Base-by-base conservation (phyloP, 2,797 vertebrate genomes). In the Smutsia gigantea region DNA sequence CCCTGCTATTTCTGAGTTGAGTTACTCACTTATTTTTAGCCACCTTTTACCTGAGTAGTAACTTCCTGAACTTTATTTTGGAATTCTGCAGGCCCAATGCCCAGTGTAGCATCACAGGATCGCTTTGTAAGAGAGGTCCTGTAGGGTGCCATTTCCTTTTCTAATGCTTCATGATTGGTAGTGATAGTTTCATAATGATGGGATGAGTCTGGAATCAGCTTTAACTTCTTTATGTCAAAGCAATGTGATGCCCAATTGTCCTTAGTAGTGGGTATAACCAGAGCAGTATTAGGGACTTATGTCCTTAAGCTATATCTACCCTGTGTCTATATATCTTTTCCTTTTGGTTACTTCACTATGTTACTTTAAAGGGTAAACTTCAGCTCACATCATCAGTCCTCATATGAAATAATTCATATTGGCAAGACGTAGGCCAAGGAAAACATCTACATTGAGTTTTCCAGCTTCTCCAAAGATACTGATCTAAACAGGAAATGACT, bases 401-500 rank as follows among this genome's bases (percentile, higher is more conserved):
- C 21, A 72, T 57, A 49, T 74, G 59, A 92, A 90, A 66, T 84
- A 39, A 37, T 64, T 93, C 79, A 14, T 69, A 46, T 57, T 61
- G 27, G 37, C 42, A 85, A 94, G 63, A 13, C 23, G 13, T 14
- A 63, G 25, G 31, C 49, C 71, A 39, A 74, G 55, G 84, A 57
- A 82, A 82, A 86, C 59, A 85, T 82, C 77, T 81, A 51, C 55
- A 6, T 23, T 64, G 23, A 95, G 51, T 88, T 88, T 93, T 85
- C 39, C n/a, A 71, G n/a, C 31, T 87, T 90, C 63, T 93, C 71
- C 51, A 87, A 55, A 57, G 61, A 93, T 39, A 39, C 7, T 39
- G 39, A 39, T 39, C 39, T 39, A 39, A 39, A 39, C 39, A 39
- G 39, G 39, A 39, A 39, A 39, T 7, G 4, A 64, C 71, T 78